phyloP scores from a whole-genome alignment of 2,888 invertebrate genomes.

The Erebia aethiops region DNA sequence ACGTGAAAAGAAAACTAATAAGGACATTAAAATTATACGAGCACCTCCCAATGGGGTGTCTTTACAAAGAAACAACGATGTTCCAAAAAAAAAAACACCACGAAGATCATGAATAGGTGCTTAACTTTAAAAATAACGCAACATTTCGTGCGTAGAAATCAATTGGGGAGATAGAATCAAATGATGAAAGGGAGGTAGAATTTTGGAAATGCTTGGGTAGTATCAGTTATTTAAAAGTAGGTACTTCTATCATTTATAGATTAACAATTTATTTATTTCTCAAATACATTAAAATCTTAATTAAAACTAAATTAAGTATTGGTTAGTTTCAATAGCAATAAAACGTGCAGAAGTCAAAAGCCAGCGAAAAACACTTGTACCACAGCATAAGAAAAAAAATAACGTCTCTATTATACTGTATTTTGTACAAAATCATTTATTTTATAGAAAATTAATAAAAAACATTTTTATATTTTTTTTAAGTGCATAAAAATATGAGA shows the following conservation, averaged over 20 bases:
- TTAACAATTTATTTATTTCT: too few species aligned
- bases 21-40: constrained; percentile 71
- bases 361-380: too few species aligned
- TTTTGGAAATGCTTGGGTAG: background rate
- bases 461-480: too few species aligned
- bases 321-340: too few species aligned
- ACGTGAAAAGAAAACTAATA: constrained; percentile 68
- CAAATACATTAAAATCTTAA: too few species aligned
- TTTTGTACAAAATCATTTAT: too few species aligned
- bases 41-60: constrained; percentile 56
- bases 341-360: too few species aligned
- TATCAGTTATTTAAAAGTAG: background rate
- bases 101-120: constrained; percentile 46
- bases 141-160: constrained; percentile 13
- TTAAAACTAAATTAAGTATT: too few species aligned
- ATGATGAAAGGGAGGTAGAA: background rate
- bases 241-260: background rate
- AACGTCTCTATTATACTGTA: too few species aligned
- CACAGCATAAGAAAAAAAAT: too few species aligned
- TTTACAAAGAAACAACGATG: constrained; percentile 67
- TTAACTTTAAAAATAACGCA: background rate
- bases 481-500: too few species aligned
- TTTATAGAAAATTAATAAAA: too few species aligned
- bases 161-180: background rate
- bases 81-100: constrained; percentile 70